Base-by-base conservation (phyloP, 37 sponge, comb jelly and placozoan species). In the Oopsacas minuta region DNA sequence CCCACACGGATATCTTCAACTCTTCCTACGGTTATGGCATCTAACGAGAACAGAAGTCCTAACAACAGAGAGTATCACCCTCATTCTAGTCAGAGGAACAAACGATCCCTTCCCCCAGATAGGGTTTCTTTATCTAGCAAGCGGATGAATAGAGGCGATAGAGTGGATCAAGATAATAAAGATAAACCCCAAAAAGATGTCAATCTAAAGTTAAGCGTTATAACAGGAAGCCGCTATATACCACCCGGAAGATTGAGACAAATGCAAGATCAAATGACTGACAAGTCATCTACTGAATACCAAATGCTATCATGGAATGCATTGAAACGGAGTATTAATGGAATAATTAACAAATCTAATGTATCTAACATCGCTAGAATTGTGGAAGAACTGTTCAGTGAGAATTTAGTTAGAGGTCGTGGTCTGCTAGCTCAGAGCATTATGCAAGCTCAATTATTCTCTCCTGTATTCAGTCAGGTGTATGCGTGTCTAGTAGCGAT, bases 261-360 rank as follows among this genome's bases (percentile, higher is more conserved):
- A 90, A 93, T 98, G 94, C 99, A 98, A 82, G 86, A 90, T 38
- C 84, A 53, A 52, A 92, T 98, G 25, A 87, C 90, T 0, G 99
- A 98, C 87, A 98, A 98, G 87, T 90, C 75, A 34, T 61, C 75
- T n/a, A 3, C 75, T 12, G 87, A 91, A 0, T 98, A 95, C 83
- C 99, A 98, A 86, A 85, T 94, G 34, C 52, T 98, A 36, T 83
- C 91, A 0, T 98, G 99, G 99, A 94, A 95, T 37, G 99, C 99
- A 7, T 87, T 95, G 46, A 98, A 98, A 87, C 95, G 95, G 84
- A 93, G 94, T 46, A 93, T 98, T 52, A 95, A 98, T 81, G 99
- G 99, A 38, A 87, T 98, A 0, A 90, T 98, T 46, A 98, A 98
- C 91, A 98, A 98, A 89, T 95, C 94, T 36, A 98, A 93, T 86